Conservation (phyloP, 2,113 vertebrate genomes). For the Aviceda subcristata region DNA sequence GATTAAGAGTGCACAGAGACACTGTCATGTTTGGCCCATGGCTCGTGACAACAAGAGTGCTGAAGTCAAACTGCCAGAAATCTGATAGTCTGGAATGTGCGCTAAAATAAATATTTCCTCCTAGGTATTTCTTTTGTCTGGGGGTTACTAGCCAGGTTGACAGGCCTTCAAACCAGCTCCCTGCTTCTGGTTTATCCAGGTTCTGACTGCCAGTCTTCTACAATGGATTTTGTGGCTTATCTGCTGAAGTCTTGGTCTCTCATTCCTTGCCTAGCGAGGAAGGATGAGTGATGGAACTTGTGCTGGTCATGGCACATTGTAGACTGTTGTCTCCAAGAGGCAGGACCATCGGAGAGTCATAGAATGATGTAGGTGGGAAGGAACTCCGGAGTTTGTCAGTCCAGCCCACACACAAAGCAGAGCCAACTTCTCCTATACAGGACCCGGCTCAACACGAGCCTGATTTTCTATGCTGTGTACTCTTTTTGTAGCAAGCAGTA, state of each 20-base stretch:
- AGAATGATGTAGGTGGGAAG: not conserved
- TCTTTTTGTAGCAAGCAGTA: not conserved
- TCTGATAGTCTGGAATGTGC: slow-evolving; percentile 26
- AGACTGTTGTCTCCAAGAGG: not conserved
- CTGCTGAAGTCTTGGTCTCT: not conserved
- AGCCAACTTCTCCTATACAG: not conserved
- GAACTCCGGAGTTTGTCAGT: not conserved
- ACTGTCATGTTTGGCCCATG: not conserved
- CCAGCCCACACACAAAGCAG: not conserved
- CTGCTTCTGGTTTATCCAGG: not conserved
- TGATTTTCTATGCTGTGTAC: not conserved
- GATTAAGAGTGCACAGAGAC: not conserved
- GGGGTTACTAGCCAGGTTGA: not conserved
- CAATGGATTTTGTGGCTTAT: not conserved
- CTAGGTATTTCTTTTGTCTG: slow-evolving; percentile 5
- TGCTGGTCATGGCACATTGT: not conserved
- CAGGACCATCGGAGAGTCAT: too few relatives aligned
- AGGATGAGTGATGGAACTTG: not conserved
- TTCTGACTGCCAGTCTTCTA: too few relatives aligned
- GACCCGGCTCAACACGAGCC: not conserved
- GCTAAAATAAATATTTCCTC: slow-evolving; percentile 40
- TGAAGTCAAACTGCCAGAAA: slow-evolving; percentile 5
- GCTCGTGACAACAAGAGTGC: not conserved
- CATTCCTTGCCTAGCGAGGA: not conserved
- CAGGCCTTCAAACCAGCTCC: not conserved